Percentiles rank a stretch among this genome's conserved stretches.
Conservation (phyloP, 2,797 vertebrate genomes). For the Pterois miles region DNA sequence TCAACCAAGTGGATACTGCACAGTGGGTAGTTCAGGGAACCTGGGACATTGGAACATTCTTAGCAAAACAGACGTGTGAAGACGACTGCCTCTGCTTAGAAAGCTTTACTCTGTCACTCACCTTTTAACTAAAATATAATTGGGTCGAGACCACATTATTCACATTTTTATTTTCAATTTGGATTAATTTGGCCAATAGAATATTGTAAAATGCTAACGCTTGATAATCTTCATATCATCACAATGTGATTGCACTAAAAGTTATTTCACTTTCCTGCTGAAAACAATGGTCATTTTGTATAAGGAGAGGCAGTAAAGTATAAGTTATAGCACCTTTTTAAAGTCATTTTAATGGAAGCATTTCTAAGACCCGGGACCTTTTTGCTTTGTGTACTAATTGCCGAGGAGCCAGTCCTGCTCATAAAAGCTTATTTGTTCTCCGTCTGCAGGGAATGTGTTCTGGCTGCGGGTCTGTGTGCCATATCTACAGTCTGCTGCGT, state of each 20-base stretch:
- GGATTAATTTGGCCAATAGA: background rate
- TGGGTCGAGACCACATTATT: background rate
- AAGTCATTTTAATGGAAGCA: constrained; percentile 9
- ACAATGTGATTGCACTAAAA: too few species aligned
- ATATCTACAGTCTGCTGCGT: constrained; percentile 8
- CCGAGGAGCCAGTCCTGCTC: background rate
- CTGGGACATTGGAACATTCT: background rate
- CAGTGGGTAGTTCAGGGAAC: background rate
- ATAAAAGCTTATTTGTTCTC: constrained; percentile 22
- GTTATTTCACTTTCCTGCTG: background rate
- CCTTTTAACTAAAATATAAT: background rate
- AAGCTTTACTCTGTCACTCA: background rate
- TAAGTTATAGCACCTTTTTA: constrained; percentile 1
- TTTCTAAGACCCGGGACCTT: background rate
- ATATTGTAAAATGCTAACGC: background rate
- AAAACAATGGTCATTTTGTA: background rate
- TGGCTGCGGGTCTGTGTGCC: background rate
- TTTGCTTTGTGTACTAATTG: constrained; percentile 25
- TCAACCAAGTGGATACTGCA: background rate
- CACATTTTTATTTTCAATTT: background rate
- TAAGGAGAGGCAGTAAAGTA: background rate
- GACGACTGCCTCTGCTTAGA: too few species aligned
- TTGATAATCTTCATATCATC: background rate
- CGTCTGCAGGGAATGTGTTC: background rate
- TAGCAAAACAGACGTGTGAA: too few species aligned